These are phyloP conservation scores for Miniopterus natalensis DNA, from an alignment of 2,113 vertebrate genomes.

Conservation along the genomic window DNA sequence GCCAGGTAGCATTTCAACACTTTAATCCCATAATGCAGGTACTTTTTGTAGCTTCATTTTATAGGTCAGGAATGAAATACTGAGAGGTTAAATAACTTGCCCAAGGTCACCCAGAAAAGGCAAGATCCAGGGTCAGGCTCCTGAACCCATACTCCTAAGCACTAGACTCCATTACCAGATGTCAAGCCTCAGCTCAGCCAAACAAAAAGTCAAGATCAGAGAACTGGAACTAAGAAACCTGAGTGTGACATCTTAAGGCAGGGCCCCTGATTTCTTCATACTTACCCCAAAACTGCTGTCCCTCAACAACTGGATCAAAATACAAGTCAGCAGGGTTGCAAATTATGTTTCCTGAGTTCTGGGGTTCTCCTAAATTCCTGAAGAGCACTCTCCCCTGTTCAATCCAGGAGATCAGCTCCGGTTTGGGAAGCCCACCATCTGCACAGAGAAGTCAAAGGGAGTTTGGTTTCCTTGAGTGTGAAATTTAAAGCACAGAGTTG, in stretches of 20 bases:
- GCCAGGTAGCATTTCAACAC: not conserved
- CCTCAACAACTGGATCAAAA: not conserved
- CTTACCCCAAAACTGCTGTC: slow-evolving; percentile 60
- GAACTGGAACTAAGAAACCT: not conserved
- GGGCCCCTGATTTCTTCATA: not conserved
- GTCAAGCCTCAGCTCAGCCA: not conserved
- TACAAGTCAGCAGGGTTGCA: not conserved
- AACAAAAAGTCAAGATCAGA: not conserved
- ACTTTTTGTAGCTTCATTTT: not conserved
- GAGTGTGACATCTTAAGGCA: not conserved
- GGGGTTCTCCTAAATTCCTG: not conserved
- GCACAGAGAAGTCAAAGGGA: slow-evolving; percentile 33
- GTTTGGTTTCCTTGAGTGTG: slow-evolving; percentile 10
- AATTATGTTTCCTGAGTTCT: not conserved
- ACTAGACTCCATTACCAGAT: not conserved
- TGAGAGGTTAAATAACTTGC: not conserved
- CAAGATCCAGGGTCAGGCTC: not conserved
- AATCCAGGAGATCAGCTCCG: slow-evolving; percentile 73
- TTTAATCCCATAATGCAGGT: not conserved
- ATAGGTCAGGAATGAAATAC: not conserved
- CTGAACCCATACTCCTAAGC: not conserved
- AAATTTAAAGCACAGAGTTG: slow-evolving; percentile 4
- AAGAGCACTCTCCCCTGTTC: slow-evolving; percentile 56
- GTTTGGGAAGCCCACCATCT: slow-evolving; percentile 70
- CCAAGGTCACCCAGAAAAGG: not conserved